Base-by-base conservation (phyloP, 2,113 vertebrate genomes). In the Ahaetulla prasina region DNA sequence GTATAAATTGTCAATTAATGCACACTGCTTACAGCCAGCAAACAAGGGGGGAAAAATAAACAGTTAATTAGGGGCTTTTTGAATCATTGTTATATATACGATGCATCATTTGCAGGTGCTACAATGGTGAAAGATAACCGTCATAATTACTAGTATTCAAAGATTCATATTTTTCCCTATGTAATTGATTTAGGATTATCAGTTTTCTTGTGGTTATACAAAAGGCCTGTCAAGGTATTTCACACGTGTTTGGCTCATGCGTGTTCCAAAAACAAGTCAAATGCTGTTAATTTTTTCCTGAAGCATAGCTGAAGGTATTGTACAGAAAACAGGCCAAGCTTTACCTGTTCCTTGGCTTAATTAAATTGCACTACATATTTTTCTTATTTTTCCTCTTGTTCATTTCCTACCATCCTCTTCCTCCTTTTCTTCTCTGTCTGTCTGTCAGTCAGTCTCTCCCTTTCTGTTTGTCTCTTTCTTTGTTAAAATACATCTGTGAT, bases 121-220 rank as follows among this genome's bases (percentile, higher is more conserved):
- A 98, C 98, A 98, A 98, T 98, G 98, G 98, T 99, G 98, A 99
- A 99, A 99, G 99, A 99, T 99, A 99, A 98, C 98, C 98, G 98
- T 98, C 99, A 99, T 99, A 99, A 99, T 99, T 99, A 99, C 98
- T 98, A 98, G 98, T 98, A 99, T 99, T 99, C 99, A 99, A 99
- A 99, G 98, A 99, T 98, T 98, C 98, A 97, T 98, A 98, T 98
- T 98, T 98, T 97, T 97, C 97, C 96, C 94, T 92, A 23, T 97
- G 97, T 98, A 98, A 98, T 98, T 98, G 98, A 98, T 98, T 98
- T 98, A 98, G 98, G 97, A 99, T 99, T 98, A 99, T 99, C 98
- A 98, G 98, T 98, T 98, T 98, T 98, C 98, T 98, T 98, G 98
- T 98, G 98, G 98, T 98, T 98, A 98, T 98, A 98, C 98, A 98